Conservation (phyloP, 2,888 invertebrate species). For the Caenorhabditis parvicauda region DNA sequence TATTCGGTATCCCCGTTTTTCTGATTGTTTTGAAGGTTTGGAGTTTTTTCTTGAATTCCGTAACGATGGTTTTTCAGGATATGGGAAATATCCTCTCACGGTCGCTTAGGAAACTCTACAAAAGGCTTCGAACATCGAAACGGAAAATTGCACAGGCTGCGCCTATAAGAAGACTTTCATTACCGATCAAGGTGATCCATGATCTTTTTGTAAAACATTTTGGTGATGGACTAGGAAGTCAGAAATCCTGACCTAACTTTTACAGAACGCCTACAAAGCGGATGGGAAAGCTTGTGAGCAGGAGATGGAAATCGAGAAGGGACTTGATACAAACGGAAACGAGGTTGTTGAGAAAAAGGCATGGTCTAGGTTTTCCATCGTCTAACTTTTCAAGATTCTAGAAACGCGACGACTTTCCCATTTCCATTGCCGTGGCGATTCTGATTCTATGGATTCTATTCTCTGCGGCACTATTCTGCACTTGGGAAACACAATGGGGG, state of each 20-base stretch:
- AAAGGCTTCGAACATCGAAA: slow-evolving; percentile 39
- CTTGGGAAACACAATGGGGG: slow-evolving; percentile 42
- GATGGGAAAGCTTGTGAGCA: background rate
- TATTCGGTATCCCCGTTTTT: slow-evolving; percentile 59
- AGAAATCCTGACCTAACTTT: no score
- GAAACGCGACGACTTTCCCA: no score
- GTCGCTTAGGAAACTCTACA: slow-evolving; percentile 51
- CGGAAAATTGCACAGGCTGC: slow-evolving; percentile 24
- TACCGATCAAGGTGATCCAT: slow-evolving; percentile 3
- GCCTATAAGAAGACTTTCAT: slow-evolving; percentile 5
- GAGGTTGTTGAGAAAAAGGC: slow-evolving; percentile 10
- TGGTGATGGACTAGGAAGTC: no score
- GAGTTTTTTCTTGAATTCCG: background rate
- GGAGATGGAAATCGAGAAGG: background rate
- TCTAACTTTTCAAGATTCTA: no score
- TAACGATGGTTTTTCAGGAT: slow-evolving; percentile 28
- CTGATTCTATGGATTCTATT: slow-evolving; percentile 56
- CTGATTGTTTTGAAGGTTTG: slow-evolving; percentile 52
- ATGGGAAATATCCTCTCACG: slow-evolving; percentile 53
- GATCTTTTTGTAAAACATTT: no score
- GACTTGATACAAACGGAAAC: slow-evolving; percentile 8
- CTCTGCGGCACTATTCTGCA: slow-evolving; percentile 42
- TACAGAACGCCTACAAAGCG: no score
- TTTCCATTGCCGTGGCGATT: slow-evolving; percentile 55
- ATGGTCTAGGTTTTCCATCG: no score